Percentiles rank a stretch among this genome's conserved stretches.
These are phyloP conservation scores for Scaptodrosophila latifasciaeformis DNA, from an alignment of 2,888 invertebrate species.

Conservation along the genomic window DNA sequence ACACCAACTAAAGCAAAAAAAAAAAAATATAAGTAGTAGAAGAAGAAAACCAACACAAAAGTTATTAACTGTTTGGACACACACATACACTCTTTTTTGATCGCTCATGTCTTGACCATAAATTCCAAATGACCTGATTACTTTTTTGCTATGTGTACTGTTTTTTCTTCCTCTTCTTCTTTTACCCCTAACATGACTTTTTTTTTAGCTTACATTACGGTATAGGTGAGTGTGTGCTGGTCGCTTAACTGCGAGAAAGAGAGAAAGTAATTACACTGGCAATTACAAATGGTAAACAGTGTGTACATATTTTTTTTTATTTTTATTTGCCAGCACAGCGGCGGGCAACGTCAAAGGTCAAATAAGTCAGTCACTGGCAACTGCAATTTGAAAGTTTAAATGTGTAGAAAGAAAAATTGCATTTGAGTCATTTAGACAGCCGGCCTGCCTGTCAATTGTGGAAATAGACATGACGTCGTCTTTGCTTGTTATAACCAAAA, in stretches of 20 bases:
- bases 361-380: constrained; percentile 2
- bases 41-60: not conserved
- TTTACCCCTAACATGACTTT: not conserved
- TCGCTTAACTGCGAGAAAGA: no score
- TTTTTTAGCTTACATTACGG: not conserved
- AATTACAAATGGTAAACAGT: no score
- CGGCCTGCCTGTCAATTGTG: no score
- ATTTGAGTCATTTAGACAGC: no score
- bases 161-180: constrained; percentile 1
- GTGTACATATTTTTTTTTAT: no score
- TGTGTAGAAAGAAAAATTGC: constrained; percentile 10
- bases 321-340: constrained; percentile 7
- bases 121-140: constrained; percentile 33
- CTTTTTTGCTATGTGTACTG: constrained; percentile 13
- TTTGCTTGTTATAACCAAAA: no score
- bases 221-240: not conserved
- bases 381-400: not conserved
- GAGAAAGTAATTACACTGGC: constrained; percentile 22
- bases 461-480: constrained; percentile 43
- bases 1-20: not conserved
- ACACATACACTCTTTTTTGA: not conserved
- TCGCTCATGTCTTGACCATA: constrained; percentile 10
- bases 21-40: not conserved
- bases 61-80: not conserved
- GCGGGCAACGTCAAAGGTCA: constrained; percentile 32